Base-by-base conservation (phyloP, 2,113 vertebrate genomes). In the Lucifuga dentata region DNA sequence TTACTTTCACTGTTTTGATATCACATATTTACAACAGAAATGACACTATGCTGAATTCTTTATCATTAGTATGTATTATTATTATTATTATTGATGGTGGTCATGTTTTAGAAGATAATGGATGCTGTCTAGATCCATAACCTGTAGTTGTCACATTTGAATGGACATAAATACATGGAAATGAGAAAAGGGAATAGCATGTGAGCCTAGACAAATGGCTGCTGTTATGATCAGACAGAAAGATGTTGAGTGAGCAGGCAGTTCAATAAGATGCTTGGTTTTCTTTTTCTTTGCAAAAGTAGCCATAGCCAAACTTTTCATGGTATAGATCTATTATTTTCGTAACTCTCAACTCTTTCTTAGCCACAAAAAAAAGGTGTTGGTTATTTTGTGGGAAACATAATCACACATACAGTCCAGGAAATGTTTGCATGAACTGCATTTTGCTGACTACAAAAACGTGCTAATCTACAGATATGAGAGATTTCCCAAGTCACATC, bases 311-410 rank as follows among this genome's bases (percentile, higher is more conserved):
- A 17, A 36, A 1, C 15, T 23, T 32, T 35, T 68, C 1, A 2
- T 3, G 12, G 10, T 9, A 13, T 9, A 23, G 17, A 40, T 65
- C 39, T 50, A 32, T 39, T 51, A 3, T 29, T 41, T 1, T 49
- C 10, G 2, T 11, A 10, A 20, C 23, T 36, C 32, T 35, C 24
- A 32, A 38, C 32, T 21, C 3, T 12, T 72, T 23, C 23, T 39
- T 1, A 20, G n/a, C 15, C 21, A 17, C 8, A 43, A 7, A 36
- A 11, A 16, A 19, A 15, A 26, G 36, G 5, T 50, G 7, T 35
- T 52, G 36, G 21, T 46, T 58, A 21, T 29, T 60, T 17, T 19
- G 33, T 24, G 5, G 46, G 26, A 45, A 62, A 58, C 44, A 24
- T 19, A 33, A 39, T 5, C 9, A 8, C 35, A 58, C 9, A 23